Conservation (phyloP, 2,113 vertebrate genomes). For the Budorcas taxicolor region DNA sequence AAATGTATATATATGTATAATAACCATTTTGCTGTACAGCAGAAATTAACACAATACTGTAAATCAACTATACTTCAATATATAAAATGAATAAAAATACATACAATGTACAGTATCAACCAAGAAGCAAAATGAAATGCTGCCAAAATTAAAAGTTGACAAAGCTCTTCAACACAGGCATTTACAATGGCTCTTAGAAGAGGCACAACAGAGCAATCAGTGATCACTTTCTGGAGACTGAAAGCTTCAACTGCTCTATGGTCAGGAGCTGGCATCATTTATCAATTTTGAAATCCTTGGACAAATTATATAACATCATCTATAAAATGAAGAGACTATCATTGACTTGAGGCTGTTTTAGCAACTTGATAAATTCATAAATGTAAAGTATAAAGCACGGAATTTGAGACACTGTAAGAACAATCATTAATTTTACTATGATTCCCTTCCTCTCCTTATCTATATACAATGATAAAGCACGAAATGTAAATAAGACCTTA, state of each 20-base stretch:
- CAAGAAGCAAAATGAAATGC: background rate
- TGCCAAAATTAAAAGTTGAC: background rate
- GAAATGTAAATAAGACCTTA: background rate
- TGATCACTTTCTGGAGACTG: background rate
- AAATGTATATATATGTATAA: background rate
- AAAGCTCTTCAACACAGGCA: background rate
- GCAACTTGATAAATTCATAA: background rate
- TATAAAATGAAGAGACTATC: background rate
- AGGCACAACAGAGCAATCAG: background rate
- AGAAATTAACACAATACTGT: background rate
- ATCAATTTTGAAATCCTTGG: background rate
- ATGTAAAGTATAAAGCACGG: background rate
- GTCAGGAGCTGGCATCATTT: background rate
- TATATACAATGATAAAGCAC: background rate
- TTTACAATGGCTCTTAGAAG: background rate
- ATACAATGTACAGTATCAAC: background rate
- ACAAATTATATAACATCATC: background rate
- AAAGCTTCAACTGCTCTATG: background rate
- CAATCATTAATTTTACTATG: background rate
- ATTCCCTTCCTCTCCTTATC: background rate
- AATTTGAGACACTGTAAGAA: background rate
- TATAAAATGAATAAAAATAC: background rate
- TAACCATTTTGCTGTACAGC: background rate
- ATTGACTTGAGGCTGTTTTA: background rate
- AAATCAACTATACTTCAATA: background rate